Evolutionary conservation across 2,797 vertebrate genomes (phyloP).

Genomic region (Alosa sapidissima): DNA sequence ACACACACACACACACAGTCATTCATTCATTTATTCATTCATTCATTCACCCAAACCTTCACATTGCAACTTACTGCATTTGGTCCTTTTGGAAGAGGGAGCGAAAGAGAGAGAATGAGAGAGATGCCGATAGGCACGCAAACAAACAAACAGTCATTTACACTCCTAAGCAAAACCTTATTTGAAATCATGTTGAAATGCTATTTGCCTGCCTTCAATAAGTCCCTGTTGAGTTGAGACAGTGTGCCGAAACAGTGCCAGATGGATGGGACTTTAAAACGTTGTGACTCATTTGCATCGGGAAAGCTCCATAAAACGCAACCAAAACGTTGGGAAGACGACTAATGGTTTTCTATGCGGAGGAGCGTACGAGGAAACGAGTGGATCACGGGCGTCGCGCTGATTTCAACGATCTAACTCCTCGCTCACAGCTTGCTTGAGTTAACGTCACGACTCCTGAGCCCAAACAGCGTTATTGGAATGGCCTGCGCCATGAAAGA

Average conservation of each 20-base stretch:
- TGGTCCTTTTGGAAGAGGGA: too few species aligned
- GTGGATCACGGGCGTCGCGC: not conserved
- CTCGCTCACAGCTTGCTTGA: conserved; percentile 23
- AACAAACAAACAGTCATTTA: not conserved
- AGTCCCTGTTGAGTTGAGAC: not conserved
- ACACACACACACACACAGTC: not conserved
- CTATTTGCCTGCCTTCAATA: not conserved
- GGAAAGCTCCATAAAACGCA: not conserved
- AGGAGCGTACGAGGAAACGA: not conserved
- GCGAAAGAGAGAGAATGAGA: not conserved
- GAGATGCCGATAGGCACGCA: not conserved
- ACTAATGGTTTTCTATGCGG: not conserved
- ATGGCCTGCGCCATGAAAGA: conserved; percentile 18
- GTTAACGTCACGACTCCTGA: not conserved
- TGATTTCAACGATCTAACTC: not conserved
- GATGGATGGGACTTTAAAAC: not conserved
- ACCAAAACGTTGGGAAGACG: not conserved
- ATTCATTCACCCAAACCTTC: not conserved
- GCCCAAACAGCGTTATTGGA: conserved; percentile 21
- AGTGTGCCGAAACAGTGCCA: not conserved
- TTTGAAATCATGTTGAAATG: not conserved
- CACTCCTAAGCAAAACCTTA: not conserved
- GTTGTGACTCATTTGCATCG: conserved; percentile 1
- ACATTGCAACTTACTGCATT: too few species aligned
- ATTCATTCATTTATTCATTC: not conserved